Conservation (phyloP, 2,113 vertebrate species). For the Tamias sibiricus region DNA sequence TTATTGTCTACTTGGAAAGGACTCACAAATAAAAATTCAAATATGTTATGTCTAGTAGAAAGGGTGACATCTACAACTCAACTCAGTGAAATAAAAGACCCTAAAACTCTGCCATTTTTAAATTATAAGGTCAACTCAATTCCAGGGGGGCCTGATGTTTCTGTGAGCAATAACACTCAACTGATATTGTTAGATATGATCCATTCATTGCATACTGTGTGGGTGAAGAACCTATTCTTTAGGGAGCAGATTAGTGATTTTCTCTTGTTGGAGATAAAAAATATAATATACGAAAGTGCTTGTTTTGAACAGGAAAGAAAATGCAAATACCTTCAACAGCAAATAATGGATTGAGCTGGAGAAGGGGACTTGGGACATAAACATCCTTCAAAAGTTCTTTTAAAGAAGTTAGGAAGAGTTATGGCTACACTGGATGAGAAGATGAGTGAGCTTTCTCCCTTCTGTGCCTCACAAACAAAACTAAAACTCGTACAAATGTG, state of each 20-base stretch:
- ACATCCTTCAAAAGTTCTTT: background rate
- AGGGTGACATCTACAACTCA: background rate
- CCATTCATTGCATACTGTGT: background rate
- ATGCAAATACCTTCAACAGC: background rate
- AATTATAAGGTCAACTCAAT: constrained; percentile 50
- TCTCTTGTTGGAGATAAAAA: background rate
- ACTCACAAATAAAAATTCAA: constrained; percentile 22
- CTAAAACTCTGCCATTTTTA: background rate
- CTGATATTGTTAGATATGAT: background rate
- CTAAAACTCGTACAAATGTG: background rate
- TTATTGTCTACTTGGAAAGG: constrained; percentile 60
- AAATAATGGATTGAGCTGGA: background rate
- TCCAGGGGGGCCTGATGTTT: background rate
- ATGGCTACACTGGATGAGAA: background rate
- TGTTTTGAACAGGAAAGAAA: background rate
- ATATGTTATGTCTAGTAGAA: constrained; percentile 35
- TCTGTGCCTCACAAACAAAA: background rate
- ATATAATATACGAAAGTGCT: background rate
- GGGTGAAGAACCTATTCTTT: background rate
- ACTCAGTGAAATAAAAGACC: background rate
- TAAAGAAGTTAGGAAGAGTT: background rate
- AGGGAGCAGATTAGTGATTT: background rate
- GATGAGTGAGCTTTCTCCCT: background rate
- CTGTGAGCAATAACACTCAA: background rate
- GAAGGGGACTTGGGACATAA: background rate